Base-by-base conservation (phyloP, 2,113 vertebrate genomes). In the Serilophus lunatus region DNA sequence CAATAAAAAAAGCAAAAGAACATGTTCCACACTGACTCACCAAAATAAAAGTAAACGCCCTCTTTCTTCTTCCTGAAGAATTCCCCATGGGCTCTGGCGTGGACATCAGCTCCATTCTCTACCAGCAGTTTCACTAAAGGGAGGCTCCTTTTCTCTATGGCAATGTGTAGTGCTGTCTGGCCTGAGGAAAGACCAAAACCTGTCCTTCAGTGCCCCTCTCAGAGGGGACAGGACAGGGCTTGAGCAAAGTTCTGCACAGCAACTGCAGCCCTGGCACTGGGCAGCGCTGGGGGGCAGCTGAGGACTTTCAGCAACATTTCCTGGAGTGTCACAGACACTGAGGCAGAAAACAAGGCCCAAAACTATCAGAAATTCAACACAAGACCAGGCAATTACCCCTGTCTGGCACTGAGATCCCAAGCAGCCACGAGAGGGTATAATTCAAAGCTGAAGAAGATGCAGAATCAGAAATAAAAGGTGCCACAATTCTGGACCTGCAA, bases 161-260 rank as follows among this genome's bases (percentile, higher is more conserved):
- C 99, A 1, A 99, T 98, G 60, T 99, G 99, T 35, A 99, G 98
- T 17, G 99, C 99, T 1, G 99, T 99, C 96, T 99, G 99, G 45
- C 99, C 99, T 99, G 90, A 26, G 85, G 70, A 63, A 72, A 91
- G 10, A 90, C 76, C 38, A 83, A n/a, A 38, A 31, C 26, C 28
- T 15, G n/a, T 24, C 82, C 45, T 20, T 10, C 4, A 3, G 49
- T 11, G 51, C 35, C 60, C 33, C 29, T 10, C 3, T 6, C 36
- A 33, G 44, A 70, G 42, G 24, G 64, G 69, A 66, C 51, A 92
- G 81, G 36, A 28, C 12, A 2, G 51, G 25, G 3, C 49, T 29
- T 3, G 57, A 53, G 38, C 7, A 51, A 25, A 38, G 64, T 3
- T 50, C 71, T 68, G 66, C 35, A 33, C 8, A 77, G 50, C 56